phyloP scores from a whole-genome alignment of 2,797 vertebrate genomes.

The Dallia pectoralis region DNA sequence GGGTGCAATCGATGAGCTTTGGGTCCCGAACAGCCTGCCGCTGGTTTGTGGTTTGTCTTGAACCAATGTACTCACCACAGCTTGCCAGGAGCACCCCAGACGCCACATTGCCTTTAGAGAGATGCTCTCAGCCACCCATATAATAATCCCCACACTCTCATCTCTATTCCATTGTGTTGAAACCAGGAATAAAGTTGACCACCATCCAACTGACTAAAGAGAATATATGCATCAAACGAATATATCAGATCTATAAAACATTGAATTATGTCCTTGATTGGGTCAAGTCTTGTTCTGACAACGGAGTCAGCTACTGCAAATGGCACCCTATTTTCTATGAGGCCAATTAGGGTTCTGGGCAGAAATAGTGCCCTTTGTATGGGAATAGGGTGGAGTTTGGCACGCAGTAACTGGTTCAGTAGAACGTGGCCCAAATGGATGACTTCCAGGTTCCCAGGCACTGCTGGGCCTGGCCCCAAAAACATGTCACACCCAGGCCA shows the following conservation, averaged over 20 bases:
- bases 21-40: too few relatives aligned
- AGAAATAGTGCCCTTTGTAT: background rate
- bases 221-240: slow-evolving; percentile 85
- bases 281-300: slow-evolving; percentile 74
- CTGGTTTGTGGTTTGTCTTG: too few relatives aligned
- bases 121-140: too few relatives aligned
- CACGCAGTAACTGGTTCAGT: slow-evolving; percentile 17
- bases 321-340: background rate
- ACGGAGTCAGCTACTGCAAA: slow-evolving; percentile 41
- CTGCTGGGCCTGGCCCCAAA: slow-evolving; percentile 58
- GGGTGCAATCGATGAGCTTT: too few relatives aligned
- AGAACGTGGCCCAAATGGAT: slow-evolving; percentile 67
- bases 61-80: too few relatives aligned
- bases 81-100: too few relatives aligned
- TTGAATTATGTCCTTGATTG: slow-evolving; percentile 79
- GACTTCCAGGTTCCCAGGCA: slow-evolving; percentile 56
- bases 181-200: slow-evolving; percentile 54
- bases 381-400: background rate
- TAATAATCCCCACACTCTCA: slow-evolving; percentile 42
- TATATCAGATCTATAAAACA: slow-evolving; percentile 71
- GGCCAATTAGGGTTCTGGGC: background rate
- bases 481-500: slow-evolving; percentile 56
- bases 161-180: slow-evolving; percentile 62
- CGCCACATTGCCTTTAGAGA: too few relatives aligned
- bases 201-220: slow-evolving; percentile 75